Conservation (phyloP, 1,140 invertebrate species). For the Formica exsecta region DNA sequence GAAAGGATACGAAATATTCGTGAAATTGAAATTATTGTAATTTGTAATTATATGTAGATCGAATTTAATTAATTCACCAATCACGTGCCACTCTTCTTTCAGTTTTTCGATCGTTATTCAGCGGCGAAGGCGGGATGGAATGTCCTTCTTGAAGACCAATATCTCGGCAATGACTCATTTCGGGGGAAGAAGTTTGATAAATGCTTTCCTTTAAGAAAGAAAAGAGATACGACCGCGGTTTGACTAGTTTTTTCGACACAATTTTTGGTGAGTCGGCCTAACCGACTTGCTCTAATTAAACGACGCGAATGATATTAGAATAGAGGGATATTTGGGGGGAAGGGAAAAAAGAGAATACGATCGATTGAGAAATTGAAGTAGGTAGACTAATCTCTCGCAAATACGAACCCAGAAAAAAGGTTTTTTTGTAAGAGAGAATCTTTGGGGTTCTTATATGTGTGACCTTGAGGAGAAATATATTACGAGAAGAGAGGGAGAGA, state of each 20-base stretch:
- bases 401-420: not conserved
- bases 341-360: not conserved
- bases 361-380: conserved; percentile 24
- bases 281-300: not conserved
- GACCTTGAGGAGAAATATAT: conserved; percentile 22
- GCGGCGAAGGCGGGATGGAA: not conserved
- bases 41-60: not conserved
- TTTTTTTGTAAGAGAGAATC: conserved; percentile 4
- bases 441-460: conserved; percentile 19
- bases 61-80: conserved; percentile 16
- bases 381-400: conserved; percentile 22
- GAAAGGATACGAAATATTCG: not conserved
- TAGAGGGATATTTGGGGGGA: not conserved
- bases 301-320: not conserved
- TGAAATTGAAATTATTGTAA: not conserved
- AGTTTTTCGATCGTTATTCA: not conserved
- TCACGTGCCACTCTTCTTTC: not conserved
- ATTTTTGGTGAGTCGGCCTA: not conserved
- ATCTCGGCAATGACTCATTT: conserved; percentile 23
- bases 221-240: not conserved
- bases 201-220: conserved; percentile 15
- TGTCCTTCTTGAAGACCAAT: conserved; percentile 18
- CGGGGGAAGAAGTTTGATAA: conserved; percentile 1
- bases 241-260: conserved; percentile 6
- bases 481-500: not conserved